A percentile compares a stretch with the other conserved stretches of the same genome.
phyloP scores from a whole-genome alignment of 2,113 vertebrate species.

The Lipophrys pholis region DNA sequence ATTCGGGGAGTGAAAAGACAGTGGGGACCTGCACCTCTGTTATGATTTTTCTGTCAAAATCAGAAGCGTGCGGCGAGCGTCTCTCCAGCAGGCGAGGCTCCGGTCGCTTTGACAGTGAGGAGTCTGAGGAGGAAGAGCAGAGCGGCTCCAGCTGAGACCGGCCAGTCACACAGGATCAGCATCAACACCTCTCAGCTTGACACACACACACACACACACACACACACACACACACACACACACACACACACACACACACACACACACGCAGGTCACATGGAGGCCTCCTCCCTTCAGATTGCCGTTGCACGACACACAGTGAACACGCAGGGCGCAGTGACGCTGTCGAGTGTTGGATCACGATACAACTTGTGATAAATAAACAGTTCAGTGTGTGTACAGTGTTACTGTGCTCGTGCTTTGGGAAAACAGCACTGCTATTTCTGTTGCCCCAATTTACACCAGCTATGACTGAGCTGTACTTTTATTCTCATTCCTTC shows the following conservation, averaged over 20 bases:
- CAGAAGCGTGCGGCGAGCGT: constrained; percentile 25
- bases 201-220: constrained; percentile 19
- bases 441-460: no score
- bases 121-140: constrained; percentile 21
- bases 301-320: not conserved
- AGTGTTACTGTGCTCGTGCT: no score
- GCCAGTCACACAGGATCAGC: constrained; percentile 38
- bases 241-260: constrained; percentile 8
- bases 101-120: constrained; percentile 16
- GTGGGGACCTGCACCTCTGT: constrained; percentile 9
- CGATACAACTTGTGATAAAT: no score
- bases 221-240: not conserved
- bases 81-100: constrained; percentile 8
- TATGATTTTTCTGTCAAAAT: constrained; percentile 41
- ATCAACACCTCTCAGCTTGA: constrained; percentile 47
- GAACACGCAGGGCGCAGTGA: no score
- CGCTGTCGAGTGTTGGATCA: no score
- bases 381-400: no score
- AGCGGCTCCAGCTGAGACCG: constrained; percentile 28
- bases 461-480: no score
- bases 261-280: not conserved
- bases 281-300: not conserved
- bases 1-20: constrained; percentile 25
- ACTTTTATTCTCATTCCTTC: no score
- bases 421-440: no score